Percentiles rank a stretch among this genome's conserved stretches.
Conservation (phyloP, 1,140 invertebrate genomes). For the Adoxophyes honmai region DNA sequence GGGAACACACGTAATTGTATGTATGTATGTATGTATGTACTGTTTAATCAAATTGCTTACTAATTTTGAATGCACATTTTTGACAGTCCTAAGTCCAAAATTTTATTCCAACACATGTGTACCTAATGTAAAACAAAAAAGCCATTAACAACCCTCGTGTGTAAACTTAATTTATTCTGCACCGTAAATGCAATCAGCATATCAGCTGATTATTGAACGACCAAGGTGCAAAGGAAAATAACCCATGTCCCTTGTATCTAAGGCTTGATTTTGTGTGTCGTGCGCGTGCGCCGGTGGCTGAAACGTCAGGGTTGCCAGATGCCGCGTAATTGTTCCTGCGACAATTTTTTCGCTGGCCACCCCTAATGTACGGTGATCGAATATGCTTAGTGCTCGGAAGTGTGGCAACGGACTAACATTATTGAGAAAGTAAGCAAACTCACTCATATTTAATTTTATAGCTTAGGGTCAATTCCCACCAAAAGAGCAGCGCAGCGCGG, state of each 20-base stretch:
- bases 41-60: too few relatives aligned
- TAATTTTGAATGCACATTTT: too few relatives aligned
- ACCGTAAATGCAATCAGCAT: constrained; percentile 9
- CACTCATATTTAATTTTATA: too few relatives aligned
- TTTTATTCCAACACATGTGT: not conserved
- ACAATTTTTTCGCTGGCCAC: constrained; percentile 11
- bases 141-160: constrained; percentile 1
- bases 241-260: not conserved
- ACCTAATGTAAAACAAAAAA: constrained; percentile 7
- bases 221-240: not conserved
- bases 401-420: not conserved
- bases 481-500: too few relatives aligned
- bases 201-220: not conserved
- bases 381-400: not conserved
- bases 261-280: not conserved
- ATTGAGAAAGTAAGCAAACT: too few relatives aligned
- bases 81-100: too few relatives aligned
- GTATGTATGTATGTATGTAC: too few relatives aligned
- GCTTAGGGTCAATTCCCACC: too few relatives aligned
- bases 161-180: constrained; percentile 6
- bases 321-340: constrained; percentile 10
- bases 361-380: not conserved
- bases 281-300: not conserved
- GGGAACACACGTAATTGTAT: too few relatives aligned
- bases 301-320: constrained; percentile 11